Conservation (phyloP, 2,113 vertebrate genomes). For the Gobius niger region DNA sequence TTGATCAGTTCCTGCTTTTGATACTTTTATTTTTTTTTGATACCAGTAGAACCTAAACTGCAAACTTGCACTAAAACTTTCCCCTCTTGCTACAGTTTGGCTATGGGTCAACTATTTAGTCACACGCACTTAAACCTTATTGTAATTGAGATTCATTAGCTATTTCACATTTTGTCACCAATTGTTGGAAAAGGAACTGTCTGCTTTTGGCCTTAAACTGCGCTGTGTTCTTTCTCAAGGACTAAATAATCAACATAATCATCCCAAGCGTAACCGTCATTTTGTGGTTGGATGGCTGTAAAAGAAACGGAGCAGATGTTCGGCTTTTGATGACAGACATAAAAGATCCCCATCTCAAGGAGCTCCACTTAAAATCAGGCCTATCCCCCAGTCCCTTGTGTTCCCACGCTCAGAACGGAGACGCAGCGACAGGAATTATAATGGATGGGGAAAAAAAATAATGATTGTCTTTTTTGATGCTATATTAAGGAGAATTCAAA, state of each 20-base stretch:
- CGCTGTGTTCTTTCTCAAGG: slow-evolving; percentile 62
- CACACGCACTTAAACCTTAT: too few species aligned
- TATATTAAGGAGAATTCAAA: slow-evolving; percentile 19
- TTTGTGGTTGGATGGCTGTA: slow-evolving; percentile 64
- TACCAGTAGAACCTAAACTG: too few species aligned
- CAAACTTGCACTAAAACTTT: too few species aligned
- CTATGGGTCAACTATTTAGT: too few species aligned
- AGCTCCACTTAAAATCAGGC: slow-evolving; percentile 54
- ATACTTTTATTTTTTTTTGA: too few species aligned
- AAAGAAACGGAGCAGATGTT: slow-evolving; percentile 67
- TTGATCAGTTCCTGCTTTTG: too few species aligned
- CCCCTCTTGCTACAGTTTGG: too few species aligned
- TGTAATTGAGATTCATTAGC: background rate
- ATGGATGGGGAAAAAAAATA: slow-evolving; percentile 40
- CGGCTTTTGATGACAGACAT: slow-evolving; percentile 50
- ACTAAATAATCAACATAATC: slow-evolving; percentile 74
- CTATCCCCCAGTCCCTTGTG: slow-evolving; percentile 41
- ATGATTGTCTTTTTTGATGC: slow-evolving; percentile 30
- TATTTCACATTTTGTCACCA: background rate
- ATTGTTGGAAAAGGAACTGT: slow-evolving; percentile 10
- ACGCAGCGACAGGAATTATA: slow-evolving; percentile 50
- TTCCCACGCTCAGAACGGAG: slow-evolving; percentile 25
- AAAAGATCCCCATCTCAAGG: slow-evolving; percentile 57
- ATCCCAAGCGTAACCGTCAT: slow-evolving; percentile 55
- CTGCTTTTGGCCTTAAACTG: slow-evolving; percentile 35